Percentiles rank a stretch among this genome's conserved stretches.
Conservation (phyloP, 2,888 invertebrate genomes). For the Microdon myrmicae region DNA sequence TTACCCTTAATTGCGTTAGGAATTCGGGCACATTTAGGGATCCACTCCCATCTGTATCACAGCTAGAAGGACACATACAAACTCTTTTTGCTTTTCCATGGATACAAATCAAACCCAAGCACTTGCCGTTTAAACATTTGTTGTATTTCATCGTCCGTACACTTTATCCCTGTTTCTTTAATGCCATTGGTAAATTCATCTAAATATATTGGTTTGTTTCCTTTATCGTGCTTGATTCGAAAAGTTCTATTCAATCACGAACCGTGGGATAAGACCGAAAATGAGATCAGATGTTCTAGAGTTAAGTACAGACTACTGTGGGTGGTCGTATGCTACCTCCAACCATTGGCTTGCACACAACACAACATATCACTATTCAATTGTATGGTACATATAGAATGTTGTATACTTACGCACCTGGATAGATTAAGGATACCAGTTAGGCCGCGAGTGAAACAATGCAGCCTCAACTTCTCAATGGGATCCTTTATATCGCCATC, state of each 20-base stretch:
- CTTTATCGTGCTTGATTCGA: constrained; percentile 91
- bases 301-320: no score
- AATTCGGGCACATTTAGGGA: constrained; percentile 91
- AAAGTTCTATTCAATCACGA: constrained; percentile 75
- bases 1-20: constrained; percentile 81
- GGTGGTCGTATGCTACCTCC: no score
- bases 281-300: constrained; percentile 35
- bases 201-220: constrained; percentile 80
- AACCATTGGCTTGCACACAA: no score
- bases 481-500: constrained; percentile 75
- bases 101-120: no score
- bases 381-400: no score
- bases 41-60: constrained; percentile 86
- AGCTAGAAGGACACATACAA: no score
- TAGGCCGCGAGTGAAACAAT: constrained; percentile 87
- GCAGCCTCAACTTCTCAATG: constrained; percentile 82
- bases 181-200: constrained; percentile 87
- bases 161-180: constrained; percentile 78
- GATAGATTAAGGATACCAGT: constrained; percentile 88
- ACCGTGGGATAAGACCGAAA: constrained; percentile 28
- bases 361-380: no score
- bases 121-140: constrained; percentile 60
- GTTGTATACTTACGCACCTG: constrained; percentile 76
- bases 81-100: no score
- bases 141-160: constrained; percentile 68